Evolutionary conservation across 2,797 vertebrate species (phyloP), one percentile per base, ranked within the genome.

Genomic region (Peromyscus melanophrys): DNA sequence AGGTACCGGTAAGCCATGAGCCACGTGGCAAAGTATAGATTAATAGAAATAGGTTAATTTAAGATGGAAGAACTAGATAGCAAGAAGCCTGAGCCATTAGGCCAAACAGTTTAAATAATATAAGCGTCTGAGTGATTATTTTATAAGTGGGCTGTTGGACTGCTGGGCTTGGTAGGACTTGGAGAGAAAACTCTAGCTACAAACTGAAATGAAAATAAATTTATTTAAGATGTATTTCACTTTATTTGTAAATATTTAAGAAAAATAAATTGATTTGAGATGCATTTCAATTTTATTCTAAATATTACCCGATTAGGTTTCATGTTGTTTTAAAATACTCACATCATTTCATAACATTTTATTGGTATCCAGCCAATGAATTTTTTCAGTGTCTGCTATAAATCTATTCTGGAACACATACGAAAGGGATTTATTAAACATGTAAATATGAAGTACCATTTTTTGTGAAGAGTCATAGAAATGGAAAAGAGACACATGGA

Each of bases 201-300:
- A 43, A 95, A 94, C 19, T 49, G 19, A 96, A 96, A 81, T 85
- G 12, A 61, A 97, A 97, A 94, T 90, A 88, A 93, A 95, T 80
- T 76, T 10, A 95, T 29, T 83, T 55, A 71, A 59, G 14, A 55
- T 84, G 1, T 76, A 61, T 67, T 96, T 96, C 76, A 81, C 52
- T 93, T 55, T 65, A 73, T 25, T 73, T 73, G 37, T 73, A 73
- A 73, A 12, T 25, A 76, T 73, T 59, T 89, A 40, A 73, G 4
- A 73, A 73, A 6, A 97, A 94, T 88, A 93, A 92, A 92, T 80
- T 71, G 7, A 95, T 34, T 83, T 61, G 59, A 59, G 27, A n/a
- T 84, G 1, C 63, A 61, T 61, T 96, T 95, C 71, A 81, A 43
- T 90, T 46, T 78, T 93, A 89, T 76, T 87, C 94, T 85, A 98